phyloP scores from a whole-genome alignment of 2,113 vertebrate species.

The Caranx ignobilis region DNA sequence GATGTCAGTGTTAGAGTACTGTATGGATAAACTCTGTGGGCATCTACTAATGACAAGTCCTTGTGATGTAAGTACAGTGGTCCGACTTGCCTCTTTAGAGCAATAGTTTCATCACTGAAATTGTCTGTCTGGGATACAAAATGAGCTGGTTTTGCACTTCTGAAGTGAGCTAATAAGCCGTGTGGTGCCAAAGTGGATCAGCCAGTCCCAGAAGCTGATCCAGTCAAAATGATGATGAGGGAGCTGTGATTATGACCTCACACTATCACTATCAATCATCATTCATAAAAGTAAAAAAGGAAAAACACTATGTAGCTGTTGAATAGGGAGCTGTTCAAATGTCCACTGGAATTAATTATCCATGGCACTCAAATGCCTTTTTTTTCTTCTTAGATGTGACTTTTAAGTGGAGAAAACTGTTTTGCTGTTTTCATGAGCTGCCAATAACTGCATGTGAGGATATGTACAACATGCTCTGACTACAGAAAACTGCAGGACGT shows the following conservation, averaged over 20 bases:
- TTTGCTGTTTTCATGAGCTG: neutral
- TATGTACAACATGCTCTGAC: slow-evolving; percentile 26
- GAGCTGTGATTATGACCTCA: neutral
- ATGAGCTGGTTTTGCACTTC: slow-evolving; percentile 18
- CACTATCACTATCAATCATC: neutral
- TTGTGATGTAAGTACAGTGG: neutral
- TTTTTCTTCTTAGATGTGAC: too few species aligned
- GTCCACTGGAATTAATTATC: slow-evolving; percentile 2
- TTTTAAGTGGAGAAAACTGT: neutral
- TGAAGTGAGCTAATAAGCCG: slow-evolving; percentile 2
- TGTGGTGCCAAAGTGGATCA: slow-evolving; percentile 25
- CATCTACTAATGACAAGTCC: neutral
- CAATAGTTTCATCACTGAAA: slow-evolving; percentile 27
- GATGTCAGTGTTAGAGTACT: too few species aligned
- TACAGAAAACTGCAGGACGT: neutral
- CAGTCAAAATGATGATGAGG: neutral
- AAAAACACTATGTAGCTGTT: neutral
- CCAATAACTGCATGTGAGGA: neutral
- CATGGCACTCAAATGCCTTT: neutral
- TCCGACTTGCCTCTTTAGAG: slow-evolving; percentile 17
- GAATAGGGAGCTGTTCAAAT: neutral
- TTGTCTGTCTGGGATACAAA: neutral
- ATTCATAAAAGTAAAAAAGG: neutral
- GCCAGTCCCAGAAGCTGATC: slow-evolving; percentile 10
- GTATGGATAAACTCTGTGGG: neutral